A percentile compares a stretch with the other conserved stretches of the same genome.
Conservation (phyloP, 2,113 vertebrate species). For the Anthoscopus minutus region DNA sequence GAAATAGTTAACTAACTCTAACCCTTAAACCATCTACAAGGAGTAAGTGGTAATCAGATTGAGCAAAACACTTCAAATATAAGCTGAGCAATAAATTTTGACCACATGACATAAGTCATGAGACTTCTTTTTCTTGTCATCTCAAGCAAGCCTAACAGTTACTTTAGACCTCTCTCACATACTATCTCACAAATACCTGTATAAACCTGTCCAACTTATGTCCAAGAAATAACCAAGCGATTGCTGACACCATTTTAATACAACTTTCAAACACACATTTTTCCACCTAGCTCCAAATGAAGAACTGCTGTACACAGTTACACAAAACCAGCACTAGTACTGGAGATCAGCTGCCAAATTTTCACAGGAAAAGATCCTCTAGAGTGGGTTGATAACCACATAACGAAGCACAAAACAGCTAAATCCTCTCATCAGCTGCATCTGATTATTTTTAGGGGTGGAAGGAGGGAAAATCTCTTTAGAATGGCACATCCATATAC, state of each 20-base stretch:
- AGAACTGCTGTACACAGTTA: not conserved
- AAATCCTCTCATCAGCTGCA: not conserved
- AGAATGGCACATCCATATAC: not conserved
- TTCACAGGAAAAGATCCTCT: not conserved
- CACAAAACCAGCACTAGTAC: not conserved
- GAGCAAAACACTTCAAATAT: not conserved
- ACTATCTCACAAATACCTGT: rapidly evolving
- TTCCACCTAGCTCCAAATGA: not conserved
- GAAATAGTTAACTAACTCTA: not conserved
- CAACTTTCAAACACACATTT: not conserved
- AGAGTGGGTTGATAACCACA: not conserved
- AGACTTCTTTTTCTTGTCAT: not conserved
- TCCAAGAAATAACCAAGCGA: not conserved
- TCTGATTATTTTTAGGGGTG: not conserved
- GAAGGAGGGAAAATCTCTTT: not conserved
- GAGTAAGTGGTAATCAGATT: not conserved
- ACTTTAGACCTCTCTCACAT: not conserved
- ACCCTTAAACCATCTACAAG: not conserved
- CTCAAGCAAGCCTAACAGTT: not conserved
- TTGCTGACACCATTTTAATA: not conserved
- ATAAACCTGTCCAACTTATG: not conserved
- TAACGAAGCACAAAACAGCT: not conserved
- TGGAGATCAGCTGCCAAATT: not conserved
- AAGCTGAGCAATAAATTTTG: not conserved
- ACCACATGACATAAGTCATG: not conserved